Evolutionary conservation across 2,113 vertebrate species (phyloP).

Genomic region (Tachycineta bicolor): DNA sequence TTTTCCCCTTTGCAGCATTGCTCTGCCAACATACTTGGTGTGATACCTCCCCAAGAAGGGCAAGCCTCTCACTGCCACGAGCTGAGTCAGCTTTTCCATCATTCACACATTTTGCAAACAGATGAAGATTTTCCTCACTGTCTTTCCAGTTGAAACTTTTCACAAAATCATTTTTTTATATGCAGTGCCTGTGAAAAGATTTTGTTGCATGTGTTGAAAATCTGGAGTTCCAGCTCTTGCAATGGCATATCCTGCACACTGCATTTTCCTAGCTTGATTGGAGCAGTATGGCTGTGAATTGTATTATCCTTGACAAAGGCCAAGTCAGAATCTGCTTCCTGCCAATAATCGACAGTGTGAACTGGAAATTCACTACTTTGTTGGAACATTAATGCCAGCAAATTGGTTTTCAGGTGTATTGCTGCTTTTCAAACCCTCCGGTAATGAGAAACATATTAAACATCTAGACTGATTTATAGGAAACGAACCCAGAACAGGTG

Average conservation of each 20-base stretch:
- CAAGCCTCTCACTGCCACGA: not conserved
- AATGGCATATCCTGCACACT: not conserved
- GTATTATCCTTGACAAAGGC: conserved; percentile 24
- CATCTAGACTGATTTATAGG: conserved; percentile 35
- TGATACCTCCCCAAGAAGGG: not conserved
- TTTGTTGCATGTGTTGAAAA: not conserved
- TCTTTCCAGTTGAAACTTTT: not conserved
- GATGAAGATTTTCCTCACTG: not conserved
- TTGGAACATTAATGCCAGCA: conserved; percentile 20
- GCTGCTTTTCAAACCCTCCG: not conserved
- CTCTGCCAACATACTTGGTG: not conserved
- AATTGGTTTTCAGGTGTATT: conserved; percentile 48
- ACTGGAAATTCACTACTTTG: conserved; percentile 18
- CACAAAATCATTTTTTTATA: not conserved
- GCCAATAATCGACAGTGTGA: conserved; percentile 14
- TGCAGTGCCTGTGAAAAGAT: not conserved
- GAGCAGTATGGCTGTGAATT: not conserved
- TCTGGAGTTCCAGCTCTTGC: not conserved
- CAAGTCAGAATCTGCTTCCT: conserved; percentile 42
- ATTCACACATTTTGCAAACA: not conserved
- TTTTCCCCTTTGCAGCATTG: not conserved
- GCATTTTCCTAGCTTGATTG: not conserved
- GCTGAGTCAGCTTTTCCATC: conserved; percentile 34
- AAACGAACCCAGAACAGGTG: conserved; percentile 4
- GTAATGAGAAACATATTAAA: conserved; percentile 45